phyloP scores from a whole-genome alignment of 2,888 invertebrate species.

The Ochlodes sylvanus region DNA sequence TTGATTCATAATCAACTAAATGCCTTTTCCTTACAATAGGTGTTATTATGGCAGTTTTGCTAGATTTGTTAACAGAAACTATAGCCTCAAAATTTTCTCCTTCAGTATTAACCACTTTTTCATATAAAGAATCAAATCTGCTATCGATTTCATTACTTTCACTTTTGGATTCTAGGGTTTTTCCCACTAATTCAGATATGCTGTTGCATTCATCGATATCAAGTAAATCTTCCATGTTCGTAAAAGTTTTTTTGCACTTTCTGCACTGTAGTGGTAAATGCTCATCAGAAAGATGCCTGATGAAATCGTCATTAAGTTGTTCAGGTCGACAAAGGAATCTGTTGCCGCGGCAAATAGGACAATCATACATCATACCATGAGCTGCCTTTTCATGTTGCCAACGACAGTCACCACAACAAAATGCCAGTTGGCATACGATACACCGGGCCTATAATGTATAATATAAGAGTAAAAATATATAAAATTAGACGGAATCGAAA shows the following conservation, averaged over 20 bases:
- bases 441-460: slow-evolving; percentile 73
- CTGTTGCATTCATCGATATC: slow-evolving; percentile 70
- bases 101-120: slow-evolving; percentile 56
- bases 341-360: slow-evolving; percentile 71
- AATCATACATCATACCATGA: slow-evolving; percentile 72
- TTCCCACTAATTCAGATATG: slow-evolving; percentile 67
- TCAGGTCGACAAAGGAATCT: slow-evolving; percentile 65
- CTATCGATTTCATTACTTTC: slow-evolving; percentile 57
- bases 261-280: slow-evolving; percentile 72
- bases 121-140: slow-evolving; percentile 70
- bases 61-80: slow-evolving; percentile 61
- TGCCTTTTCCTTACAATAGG: slow-evolving; percentile 67
- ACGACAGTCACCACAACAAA: slow-evolving; percentile 76
- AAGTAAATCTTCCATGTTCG: slow-evolving; percentile 68
- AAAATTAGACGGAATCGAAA: background rate
- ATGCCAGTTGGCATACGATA: slow-evolving; percentile 71
- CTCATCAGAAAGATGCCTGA: slow-evolving; percentile 63
- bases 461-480: slow-evolving; percentile 25
- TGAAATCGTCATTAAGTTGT: slow-evolving; percentile 60
- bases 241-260: slow-evolving; percentile 69
- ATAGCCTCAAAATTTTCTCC: slow-evolving; percentile 65
- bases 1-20: slow-evolving; percentile 75
- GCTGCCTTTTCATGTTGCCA: slow-evolving; percentile 67
- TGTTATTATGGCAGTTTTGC: slow-evolving; percentile 74
- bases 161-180: slow-evolving; percentile 45